phyloP scores from a whole-genome alignment of 2,888 invertebrate species.

The Tromatobia lineatoria region DNA sequence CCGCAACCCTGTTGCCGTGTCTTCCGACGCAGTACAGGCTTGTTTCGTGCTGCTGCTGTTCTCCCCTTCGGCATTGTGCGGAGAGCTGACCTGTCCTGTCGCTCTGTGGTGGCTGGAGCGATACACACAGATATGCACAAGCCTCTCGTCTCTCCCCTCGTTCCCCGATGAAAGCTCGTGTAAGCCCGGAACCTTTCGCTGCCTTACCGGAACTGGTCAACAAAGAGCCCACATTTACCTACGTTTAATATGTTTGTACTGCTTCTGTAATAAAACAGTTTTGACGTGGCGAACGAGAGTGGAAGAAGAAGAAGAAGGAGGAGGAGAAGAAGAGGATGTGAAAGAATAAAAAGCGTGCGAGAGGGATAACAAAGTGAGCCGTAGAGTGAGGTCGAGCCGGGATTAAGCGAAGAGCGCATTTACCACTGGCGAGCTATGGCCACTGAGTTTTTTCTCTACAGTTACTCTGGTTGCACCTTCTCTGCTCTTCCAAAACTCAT shows the following conservation, averaged over 20 bases:
- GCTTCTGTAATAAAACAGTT: slow-evolving; percentile 74
- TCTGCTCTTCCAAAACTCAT: slow-evolving; percentile 22
- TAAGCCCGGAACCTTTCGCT: slow-evolving; percentile 16
- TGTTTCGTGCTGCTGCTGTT: slow-evolving; percentile 29
- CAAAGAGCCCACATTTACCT: slow-evolving; percentile 67
- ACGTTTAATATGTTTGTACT: slow-evolving; percentile 73
- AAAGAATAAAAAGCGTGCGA: slow-evolving; percentile 21
- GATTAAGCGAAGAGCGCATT: slow-evolving; percentile 38
- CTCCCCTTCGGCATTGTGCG: slow-evolving; percentile 36
- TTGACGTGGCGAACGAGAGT: slow-evolving; percentile 59
- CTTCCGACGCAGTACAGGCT: slow-evolving; percentile 35
- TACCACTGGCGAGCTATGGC: slow-evolving; percentile 13
- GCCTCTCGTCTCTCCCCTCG: background rate
- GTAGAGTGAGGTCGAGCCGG: slow-evolving; percentile 42
- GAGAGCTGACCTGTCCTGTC: slow-evolving; percentile 23
- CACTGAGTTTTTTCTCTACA: slow-evolving; percentile 28
- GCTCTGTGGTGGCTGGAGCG: slow-evolving; percentile 32
- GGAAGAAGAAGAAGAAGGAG: too few relatives aligned
- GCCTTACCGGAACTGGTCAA: slow-evolving; percentile 32
- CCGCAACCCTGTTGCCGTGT: slow-evolving; percentile 52
- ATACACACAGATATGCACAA: background rate
- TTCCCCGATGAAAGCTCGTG: slow-evolving; percentile 11
- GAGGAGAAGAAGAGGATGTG: slow-evolving; percentile 9
- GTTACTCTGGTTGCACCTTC: background rate
- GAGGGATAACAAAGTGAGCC: slow-evolving; percentile 25